Evolutionary conservation across 2,888 invertebrate genomes (phyloP), one percentile per base, ranked within the genome.

Genomic region (Eupithecia insigniata): DNA sequence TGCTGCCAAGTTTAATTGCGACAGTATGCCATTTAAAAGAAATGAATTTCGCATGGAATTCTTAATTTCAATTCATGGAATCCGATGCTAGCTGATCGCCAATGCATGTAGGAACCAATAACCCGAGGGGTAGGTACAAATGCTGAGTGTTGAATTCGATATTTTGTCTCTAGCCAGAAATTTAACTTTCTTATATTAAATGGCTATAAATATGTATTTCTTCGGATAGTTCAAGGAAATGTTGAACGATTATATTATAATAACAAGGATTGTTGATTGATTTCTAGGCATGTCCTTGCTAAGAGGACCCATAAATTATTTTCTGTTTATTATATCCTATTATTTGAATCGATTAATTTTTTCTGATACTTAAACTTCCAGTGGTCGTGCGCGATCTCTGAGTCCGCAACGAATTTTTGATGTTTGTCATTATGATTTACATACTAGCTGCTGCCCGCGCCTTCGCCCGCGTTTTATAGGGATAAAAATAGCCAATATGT

Each of bases 51-150:
- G 73, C 71, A 60, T 68, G 32, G 73, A 67, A 74, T 78, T 73
- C 76, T 76, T 79, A 77, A 79, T 77, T 78, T 75, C 77, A 74
- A 75, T 78, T 74, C 71, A 74, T 66, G 67, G 74, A 26, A 55
- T 58, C 58, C 65, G 67, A 30, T 67, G 39, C 39, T 78, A 76
- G 78, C 76, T 16, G 66, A 65, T 72, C 34, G 78, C 79, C 77
- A 78, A 70, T 70, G 62, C 43, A 39, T 65, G 65, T 73, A 39
- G 61, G 18, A 70, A 65, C 65, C 67, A 70, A 73, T 68, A 66
- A 70, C n/a, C 64, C 36, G 28, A 36, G 55, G 62, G 39, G 55
- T 34, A 39, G 67, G 36, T 28, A 6, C 39, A 36, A 16, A n/a
- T 64, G 43, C 62, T 67, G 62, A 71, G 73, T 22, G 39, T 71